Conservation (phyloP, 2,888 invertebrate species). For the Amiota minor region DNA sequence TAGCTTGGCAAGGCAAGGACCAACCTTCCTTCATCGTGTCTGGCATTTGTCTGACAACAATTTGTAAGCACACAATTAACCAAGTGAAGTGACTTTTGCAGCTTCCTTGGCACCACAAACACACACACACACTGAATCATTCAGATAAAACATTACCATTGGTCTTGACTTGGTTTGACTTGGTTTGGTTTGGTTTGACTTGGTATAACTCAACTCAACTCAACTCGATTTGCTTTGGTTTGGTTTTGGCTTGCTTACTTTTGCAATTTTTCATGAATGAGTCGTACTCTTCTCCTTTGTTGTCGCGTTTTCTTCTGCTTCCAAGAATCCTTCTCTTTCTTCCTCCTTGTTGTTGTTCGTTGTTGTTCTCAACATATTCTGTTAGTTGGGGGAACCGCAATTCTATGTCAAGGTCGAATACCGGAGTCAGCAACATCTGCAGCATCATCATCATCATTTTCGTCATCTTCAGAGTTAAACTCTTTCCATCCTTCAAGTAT, state of each 20-base stretch:
- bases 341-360: neutral
- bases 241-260: neutral
- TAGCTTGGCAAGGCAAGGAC: slow-evolving; percentile 26
- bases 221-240: slow-evolving; percentile 18
- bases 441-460: slow-evolving; percentile 30
- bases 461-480: neutral
- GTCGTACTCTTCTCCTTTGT: slow-evolving; percentile 26
- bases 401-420: slow-evolving; percentile 59
- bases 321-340: slow-evolving; percentile 41
- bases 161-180: slow-evolving; percentile 10
- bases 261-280: slow-evolving; percentile 59
- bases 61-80: slow-evolving; percentile 57
- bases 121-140: slow-evolving; percentile 33
- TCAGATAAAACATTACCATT: neutral
- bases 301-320: slow-evolving; percentile 17
- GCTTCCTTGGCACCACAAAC: slow-evolving; percentile 43
- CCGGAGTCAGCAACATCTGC: slow-evolving; percentile 12
- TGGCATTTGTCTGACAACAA: slow-evolving; percentile 47
- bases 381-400: slow-evolving; percentile 38
- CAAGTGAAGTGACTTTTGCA: slow-evolving; percentile 50
- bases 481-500: too few species aligned
- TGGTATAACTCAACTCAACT: neutral
- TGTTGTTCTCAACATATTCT: neutral
- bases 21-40: slow-evolving; percentile 33
- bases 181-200: neutral